phyloP scores from a whole-genome alignment of 2,797 vertebrate species.

The Ataeniobius toweri region DNA sequence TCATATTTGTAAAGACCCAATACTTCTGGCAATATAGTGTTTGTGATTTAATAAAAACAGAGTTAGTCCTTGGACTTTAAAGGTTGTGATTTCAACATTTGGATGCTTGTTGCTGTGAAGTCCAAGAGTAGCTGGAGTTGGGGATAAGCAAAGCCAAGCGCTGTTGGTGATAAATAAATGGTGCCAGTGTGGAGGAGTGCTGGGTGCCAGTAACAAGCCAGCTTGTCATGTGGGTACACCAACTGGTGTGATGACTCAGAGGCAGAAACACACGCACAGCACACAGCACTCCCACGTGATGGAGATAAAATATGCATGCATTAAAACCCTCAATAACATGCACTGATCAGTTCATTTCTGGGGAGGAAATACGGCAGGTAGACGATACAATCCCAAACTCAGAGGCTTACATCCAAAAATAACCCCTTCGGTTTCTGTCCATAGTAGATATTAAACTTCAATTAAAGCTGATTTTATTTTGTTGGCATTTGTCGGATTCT shows the following conservation, averaged over 20 bases:
- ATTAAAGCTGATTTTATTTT: background rate
- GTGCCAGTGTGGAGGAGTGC: constrained; percentile 54
- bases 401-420: background rate
- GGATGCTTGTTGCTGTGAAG: constrained; percentile 4
- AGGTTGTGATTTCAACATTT: constrained; percentile 14
- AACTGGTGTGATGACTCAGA: constrained; percentile 75
- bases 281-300: constrained; percentile 29
- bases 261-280: constrained; percentile 43
- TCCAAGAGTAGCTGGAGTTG: constrained; percentile 9
- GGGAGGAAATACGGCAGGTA: background rate
- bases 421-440: background rate
- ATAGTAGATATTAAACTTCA: background rate
- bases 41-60: background rate
- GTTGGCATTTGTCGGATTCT: background rate
- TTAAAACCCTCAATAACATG: background rate
- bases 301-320: constrained; percentile 19
- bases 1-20: background rate
- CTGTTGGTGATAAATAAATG: constrained; percentile 30
- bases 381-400: background rate
- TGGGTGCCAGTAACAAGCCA: constrained; percentile 50
- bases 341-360: background rate
- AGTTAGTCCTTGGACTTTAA: background rate
- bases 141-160: constrained; percentile 15
- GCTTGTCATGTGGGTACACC: constrained; percentile 71
- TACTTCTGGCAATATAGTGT: background rate